These are phyloP conservation scores for Phengaris alcon DNA, from an alignment of 2,888 invertebrate species.

Conservation along the genomic window DNA sequence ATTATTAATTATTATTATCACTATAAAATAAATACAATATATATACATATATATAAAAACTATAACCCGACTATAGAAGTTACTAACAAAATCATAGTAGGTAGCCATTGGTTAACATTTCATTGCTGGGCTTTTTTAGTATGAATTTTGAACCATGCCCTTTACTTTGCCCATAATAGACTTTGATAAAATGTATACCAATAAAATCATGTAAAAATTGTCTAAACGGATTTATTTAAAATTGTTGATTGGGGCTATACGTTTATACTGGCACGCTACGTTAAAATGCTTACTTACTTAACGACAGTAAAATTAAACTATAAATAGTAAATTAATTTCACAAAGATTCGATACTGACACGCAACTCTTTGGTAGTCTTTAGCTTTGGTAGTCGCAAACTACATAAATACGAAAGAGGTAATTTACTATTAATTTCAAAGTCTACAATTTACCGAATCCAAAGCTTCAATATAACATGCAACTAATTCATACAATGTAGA, in stretches of 20 bases:
- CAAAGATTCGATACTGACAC: conserved; percentile 59
- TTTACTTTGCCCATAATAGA: too few species aligned
- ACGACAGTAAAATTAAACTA: conserved; percentile 64
- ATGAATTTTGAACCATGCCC: too few species aligned
- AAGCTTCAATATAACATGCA: background rate
- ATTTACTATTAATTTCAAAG: background rate
- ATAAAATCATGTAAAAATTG: background rate
- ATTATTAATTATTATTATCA: too few species aligned
- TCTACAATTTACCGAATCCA: background rate
- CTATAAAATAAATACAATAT: too few species aligned
- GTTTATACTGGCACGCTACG: background rate
- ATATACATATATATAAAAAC: background rate
- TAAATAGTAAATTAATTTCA: conserved; percentile 16
- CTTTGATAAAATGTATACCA: background rate
- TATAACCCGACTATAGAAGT: too few species aligned
- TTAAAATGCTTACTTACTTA: conserved; percentile 52
- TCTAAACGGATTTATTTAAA: background rate
- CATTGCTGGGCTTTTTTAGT: too few species aligned
- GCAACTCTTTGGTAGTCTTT: conserved; percentile 51
- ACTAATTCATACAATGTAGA: background rate
- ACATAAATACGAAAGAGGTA: conserved; percentile 40
- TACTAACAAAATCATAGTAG: too few species aligned
- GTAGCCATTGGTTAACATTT: too few species aligned
- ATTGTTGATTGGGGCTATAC: background rate
- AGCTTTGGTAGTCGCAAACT: background rate